phyloP scores from a whole-genome alignment of 2,797 vertebrate species.

The Tenualosa ilisha region DNA sequence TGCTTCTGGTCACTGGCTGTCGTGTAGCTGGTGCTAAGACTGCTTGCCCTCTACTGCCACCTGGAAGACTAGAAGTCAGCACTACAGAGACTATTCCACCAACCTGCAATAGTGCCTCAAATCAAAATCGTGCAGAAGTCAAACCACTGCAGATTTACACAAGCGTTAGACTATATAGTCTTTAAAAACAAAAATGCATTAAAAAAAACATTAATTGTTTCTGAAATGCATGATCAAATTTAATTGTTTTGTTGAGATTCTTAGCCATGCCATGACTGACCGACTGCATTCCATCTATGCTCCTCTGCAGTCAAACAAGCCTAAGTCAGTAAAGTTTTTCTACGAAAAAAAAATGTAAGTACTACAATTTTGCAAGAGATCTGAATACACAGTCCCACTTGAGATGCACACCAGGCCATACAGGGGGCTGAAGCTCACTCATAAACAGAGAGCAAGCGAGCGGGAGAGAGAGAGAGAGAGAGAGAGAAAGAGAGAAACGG shows the following conservation, averaged over 20 bases:
- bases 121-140: too few relatives aligned
- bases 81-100: neutral
- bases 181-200: too few relatives aligned
- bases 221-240: neutral
- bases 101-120: too few relatives aligned
- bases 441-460: too few relatives aligned
- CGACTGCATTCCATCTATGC: too few relatives aligned
- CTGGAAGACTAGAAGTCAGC: neutral
- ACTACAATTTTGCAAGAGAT: neutral
- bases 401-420: neutral
- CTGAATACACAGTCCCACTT: neutral
- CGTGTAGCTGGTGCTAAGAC: neutral
- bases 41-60: slow-evolving; percentile 6
- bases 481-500: slow-evolving; percentile 36
- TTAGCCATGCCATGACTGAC: neutral
- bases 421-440: neutral
- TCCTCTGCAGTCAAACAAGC: too few relatives aligned
- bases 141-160: neutral
- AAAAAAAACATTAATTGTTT: neutral
- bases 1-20: neutral
- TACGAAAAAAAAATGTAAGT: too few relatives aligned
- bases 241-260: neutral
- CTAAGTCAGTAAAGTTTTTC: too few relatives aligned
- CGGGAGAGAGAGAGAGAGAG: too few relatives aligned
- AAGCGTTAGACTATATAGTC: neutral